Evolutionary conservation across 2,888 invertebrate genomes (phyloP), one percentile per base, ranked within the genome.

Genomic region (Drosophila ezoana): DNA sequence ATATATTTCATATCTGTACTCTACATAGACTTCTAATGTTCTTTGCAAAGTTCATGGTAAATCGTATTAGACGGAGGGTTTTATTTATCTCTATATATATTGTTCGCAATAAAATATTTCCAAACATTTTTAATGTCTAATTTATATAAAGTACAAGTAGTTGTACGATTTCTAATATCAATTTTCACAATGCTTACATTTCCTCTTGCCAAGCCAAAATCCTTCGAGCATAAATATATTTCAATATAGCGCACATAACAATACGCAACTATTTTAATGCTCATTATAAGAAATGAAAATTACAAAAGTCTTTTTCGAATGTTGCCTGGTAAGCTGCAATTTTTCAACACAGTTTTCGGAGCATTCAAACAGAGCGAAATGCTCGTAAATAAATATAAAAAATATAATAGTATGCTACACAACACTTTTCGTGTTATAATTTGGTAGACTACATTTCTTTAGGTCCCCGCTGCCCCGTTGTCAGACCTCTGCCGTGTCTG

Each of bases 321-420:
- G 13, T 18, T 14, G 37, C 44, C 40, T 40, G 43, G 37, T 64
- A 20, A 20, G 65, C 14, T 5, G 10, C 44, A n/a, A 54, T 59
- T 63, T 53, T 65, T 63, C 52, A 65, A 63, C 63, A 63, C 52
- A 62, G 54, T 49, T 66, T 40, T 37, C 23, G 4, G 44, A 11
- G 44, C 18, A 32, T 57, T 32, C 38, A 49, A 20, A 49, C 18
- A 20, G 11, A 23, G 14, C 37, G 11, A 53, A 62, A 45, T 52
- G 44, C 35, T 53, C 53, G 38, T 58, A 66, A 77, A 72, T 58
- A 43, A 44, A 67, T 52, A 28, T 63, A 32, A 23, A 20, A 59
- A 58, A 41, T 67, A 61, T 78, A 56, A 59, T 49, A 40, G 41
- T 45, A 69, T 51, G 79, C 70, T 61, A 45, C 58, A 64, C 47